Evolutionary conservation across 2,113 vertebrate species (phyloP).

Genomic region (Hyaena hyaena): DNA sequence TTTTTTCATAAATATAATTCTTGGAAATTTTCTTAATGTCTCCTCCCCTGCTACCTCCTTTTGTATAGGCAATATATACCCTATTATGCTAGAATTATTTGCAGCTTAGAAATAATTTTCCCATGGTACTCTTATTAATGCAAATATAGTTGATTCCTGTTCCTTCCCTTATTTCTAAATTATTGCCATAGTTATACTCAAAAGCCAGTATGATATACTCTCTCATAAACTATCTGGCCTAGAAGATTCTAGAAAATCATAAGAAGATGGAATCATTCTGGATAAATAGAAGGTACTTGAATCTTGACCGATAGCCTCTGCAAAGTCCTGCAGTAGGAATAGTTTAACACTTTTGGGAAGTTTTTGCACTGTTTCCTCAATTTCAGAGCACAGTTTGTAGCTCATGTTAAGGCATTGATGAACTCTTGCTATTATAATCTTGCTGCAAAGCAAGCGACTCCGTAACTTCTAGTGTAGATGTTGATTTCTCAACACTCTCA

Average conservation of each 20-base stretch:
- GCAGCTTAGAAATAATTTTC: neutral
- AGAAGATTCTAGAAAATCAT: neutral
- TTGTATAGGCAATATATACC: neutral
- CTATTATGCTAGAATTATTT: neutral
- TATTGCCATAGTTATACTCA: neutral
- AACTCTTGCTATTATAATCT: neutral
- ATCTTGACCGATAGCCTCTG: neutral
- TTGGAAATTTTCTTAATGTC: neutral
- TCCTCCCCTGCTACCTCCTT: neutral
- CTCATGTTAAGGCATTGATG: neutral
- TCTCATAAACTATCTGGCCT: neutral
- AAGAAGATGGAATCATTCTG: neutral
- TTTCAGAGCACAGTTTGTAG: neutral
- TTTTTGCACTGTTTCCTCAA: neutral
- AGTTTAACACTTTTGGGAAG: neutral
- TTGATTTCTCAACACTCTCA: neutral
- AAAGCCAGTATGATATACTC: neutral
- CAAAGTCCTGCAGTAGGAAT: neutral
- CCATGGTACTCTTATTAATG: neutral
- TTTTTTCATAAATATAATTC: neutral
- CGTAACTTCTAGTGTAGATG: neutral
- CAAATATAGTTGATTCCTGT: neutral
- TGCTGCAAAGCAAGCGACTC: neutral
- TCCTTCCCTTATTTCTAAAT: neutral
- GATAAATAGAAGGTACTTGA: neutral